These are phyloP conservation scores for Xiphorhynchus erythropygius DNA, from an alignment of 2,797 vertebrate genomes.

Conservation along the genomic window DNA sequence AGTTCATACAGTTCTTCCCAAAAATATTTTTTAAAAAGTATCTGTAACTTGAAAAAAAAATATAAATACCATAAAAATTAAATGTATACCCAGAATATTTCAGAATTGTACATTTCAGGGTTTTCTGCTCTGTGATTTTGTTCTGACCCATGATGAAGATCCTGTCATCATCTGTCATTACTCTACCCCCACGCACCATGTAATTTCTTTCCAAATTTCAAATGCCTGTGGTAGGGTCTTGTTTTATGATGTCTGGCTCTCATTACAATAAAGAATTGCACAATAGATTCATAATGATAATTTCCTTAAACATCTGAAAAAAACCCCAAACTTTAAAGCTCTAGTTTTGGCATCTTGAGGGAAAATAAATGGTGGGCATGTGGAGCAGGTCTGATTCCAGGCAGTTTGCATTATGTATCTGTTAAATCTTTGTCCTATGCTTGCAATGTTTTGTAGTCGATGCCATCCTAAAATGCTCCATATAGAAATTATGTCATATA, in stretches of 20 bases:
- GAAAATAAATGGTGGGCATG: accelerated
- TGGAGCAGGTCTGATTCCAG: not conserved
- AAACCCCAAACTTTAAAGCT: not conserved
- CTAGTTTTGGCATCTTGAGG: not conserved
- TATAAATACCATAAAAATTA: not conserved
- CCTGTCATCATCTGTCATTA: accelerated
- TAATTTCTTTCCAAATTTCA: not conserved
- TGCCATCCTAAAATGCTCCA: not conserved
- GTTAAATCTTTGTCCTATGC: not conserved
- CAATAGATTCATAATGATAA: not conserved
- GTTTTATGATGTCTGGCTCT: not conserved
- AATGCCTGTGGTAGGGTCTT: not conserved
- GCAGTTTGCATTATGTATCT: not conserved
- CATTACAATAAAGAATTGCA: not conserved
- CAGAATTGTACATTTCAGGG: accelerated
- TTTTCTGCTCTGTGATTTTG: not conserved
- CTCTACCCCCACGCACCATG: accelerated
- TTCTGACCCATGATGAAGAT: not conserved
- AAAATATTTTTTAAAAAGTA: not conserved
- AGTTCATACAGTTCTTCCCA: not conserved
- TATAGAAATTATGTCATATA: not conserved
- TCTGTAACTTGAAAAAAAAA: not conserved
- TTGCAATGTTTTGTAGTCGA: not conserved
- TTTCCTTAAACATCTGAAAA: not conserved
- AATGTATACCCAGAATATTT: not conserved